Conservation (phyloP, 2,797 vertebrate species). For the Varecia variegata region DNA sequence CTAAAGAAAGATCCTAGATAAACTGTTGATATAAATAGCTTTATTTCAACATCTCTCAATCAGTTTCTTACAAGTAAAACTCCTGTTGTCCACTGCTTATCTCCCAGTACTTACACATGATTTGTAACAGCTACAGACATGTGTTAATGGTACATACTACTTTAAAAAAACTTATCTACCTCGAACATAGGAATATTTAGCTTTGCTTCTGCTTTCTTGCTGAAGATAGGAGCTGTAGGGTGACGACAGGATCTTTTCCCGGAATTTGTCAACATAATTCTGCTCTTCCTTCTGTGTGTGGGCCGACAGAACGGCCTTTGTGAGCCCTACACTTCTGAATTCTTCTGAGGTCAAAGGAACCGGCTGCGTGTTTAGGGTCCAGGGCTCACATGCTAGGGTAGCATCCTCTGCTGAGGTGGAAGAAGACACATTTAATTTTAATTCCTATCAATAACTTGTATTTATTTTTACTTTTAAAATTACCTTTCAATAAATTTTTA, state of each 20-base stretch:
- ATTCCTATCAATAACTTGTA: neutral
- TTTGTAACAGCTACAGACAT: neutral
- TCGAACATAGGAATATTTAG: slow-evolving; percentile 85
- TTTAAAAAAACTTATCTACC: slow-evolving; percentile 76
- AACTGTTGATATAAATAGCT: neutral
- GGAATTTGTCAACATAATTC: slow-evolving; percentile 90
- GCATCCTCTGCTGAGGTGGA: slow-evolving; percentile 84
- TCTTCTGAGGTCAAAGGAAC: slow-evolving; percentile 80
- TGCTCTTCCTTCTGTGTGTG: slow-evolving; percentile 94
- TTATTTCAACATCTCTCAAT: neutral
- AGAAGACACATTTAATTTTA: neutral
- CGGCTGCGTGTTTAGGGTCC: slow-evolving; percentile 69
- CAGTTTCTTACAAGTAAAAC: neutral
- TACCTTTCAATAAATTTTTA: neutral
- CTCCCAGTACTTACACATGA: neutral
- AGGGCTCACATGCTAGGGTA: slow-evolving; percentile 76
- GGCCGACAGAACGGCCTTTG: slow-evolving; percentile 90
- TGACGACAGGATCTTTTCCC: slow-evolving; percentile 88
- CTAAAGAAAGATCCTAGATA: neutral
- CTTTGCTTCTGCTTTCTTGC: slow-evolving; percentile 84
- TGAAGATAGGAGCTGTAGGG: slow-evolving; percentile 90
- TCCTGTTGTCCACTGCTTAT: too few species aligned
- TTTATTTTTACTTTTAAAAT: neutral
- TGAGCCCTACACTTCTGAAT: slow-evolving; percentile 86
- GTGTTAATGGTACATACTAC: neutral